Base-by-base conservation (phyloP, 92 coral and sea anemone species). In the Epizoanthus scotinus region DNA sequence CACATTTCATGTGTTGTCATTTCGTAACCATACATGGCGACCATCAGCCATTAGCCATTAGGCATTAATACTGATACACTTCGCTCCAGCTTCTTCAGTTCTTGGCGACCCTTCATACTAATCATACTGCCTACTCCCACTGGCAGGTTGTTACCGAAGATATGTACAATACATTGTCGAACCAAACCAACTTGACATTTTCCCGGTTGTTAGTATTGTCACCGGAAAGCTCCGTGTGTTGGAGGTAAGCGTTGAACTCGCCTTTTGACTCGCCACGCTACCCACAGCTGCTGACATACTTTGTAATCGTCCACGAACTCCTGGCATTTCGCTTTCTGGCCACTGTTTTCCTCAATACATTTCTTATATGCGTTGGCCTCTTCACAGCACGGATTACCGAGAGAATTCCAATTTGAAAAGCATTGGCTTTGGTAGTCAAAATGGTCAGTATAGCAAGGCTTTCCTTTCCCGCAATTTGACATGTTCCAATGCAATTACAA, bases 371-470 rank as follows among this genome's bases (percentile, higher is more conserved):
- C 81, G 22, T 75, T 68, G 29, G 81, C 81, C 36, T 75, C 81
- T 28, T 75, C 81, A 22, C 81, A 75, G 34, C 81, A 75, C 55
- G 81, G 81, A 60, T 75, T 75, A 13, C 81, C 81, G 26, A 75
- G 47, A 2, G 81, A 75, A 22, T 75, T 75, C 81, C 81, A 75
- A 5, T 75, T 67, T 58, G 56, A 58, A 75, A 75, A 75, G 17
- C 81, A 75, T 1, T 75, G 56, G 40, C 67, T 58, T 26, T 56
- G 38, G 66, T 75, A 75, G 2, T 75, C 81, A 40, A 75, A 75
- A 59, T 75, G 81, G n/a, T 75, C 81, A 0, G 81, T 75, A 40
- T 75, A 57, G 26, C 81, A 75, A 5, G 68, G 68, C 17, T 75
- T 75, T 8, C 68, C 68, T 13, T 34, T 67, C 4, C 80, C 62